phyloP scores from a whole-genome alignment of 2,113 vertebrate species.

The Chionis minor region DNA sequence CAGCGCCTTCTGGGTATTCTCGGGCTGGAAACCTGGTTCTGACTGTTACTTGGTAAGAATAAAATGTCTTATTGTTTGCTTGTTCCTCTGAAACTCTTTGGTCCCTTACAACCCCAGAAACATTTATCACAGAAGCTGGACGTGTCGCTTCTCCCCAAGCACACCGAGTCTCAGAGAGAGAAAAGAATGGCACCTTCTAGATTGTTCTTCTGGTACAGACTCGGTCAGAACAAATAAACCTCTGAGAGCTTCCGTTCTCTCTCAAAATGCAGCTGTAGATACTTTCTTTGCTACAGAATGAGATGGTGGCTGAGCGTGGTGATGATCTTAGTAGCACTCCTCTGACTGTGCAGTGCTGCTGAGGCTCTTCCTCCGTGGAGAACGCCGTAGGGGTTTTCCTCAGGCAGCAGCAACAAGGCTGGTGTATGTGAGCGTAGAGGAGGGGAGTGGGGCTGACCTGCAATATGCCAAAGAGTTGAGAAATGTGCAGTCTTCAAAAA shows the following conservation, averaged over 20 bases:
- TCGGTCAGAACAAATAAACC: neutral
- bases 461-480: neutral
- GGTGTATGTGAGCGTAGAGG: neutral
- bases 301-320: neutral
- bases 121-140: neutral
- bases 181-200: neutral
- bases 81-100: neutral
- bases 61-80: neutral
- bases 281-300: neutral
- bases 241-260: neutral
- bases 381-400: neutral
- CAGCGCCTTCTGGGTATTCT: neutral
- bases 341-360: neutral
- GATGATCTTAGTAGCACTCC: neutral
- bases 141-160: neutral
- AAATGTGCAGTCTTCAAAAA: neutral
- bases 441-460: neutral
- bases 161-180: neutral
- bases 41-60: neutral
- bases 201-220: neutral
- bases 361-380: neutral
- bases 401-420: neutral
- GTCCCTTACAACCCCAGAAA: neutral
- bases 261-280: neutral
- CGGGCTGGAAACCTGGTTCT: neutral